Conservation (phyloP, 2,113 vertebrate genomes). For the Cryptoleucopteryx plumbea region DNA sequence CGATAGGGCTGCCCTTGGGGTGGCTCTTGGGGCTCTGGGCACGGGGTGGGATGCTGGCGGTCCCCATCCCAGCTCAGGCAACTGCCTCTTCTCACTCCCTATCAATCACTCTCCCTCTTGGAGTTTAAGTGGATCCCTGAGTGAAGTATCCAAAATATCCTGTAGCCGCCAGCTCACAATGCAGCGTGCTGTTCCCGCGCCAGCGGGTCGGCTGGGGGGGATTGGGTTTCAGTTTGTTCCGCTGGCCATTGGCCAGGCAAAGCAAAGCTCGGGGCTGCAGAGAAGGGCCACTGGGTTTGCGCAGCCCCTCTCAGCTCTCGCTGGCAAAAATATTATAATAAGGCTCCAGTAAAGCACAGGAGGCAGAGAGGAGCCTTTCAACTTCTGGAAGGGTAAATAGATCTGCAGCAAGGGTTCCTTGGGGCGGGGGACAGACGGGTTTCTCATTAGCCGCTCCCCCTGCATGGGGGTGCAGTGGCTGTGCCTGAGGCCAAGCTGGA, state of each 20-base stretch:
- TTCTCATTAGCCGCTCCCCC: slow-evolving; percentile 49
- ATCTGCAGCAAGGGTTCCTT: background rate
- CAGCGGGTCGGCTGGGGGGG: slow-evolving; percentile 36
- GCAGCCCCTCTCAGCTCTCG: slow-evolving; percentile 30
- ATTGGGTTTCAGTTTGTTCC: slow-evolving; percentile 70
- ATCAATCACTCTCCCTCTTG: slow-evolving; percentile 66
- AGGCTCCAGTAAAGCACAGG: slow-evolving; percentile 45
- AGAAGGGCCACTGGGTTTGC: slow-evolving; percentile 36
- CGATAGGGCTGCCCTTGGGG: rapidly evolving
- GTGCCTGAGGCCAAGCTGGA: background rate
- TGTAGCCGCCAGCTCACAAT: slow-evolving; percentile 38
- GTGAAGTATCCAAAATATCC: slow-evolving; percentile 57
- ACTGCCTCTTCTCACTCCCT: background rate
- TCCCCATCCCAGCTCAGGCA: slow-evolving; percentile 19
- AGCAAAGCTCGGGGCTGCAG: slow-evolving; percentile 62
- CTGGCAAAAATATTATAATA: slow-evolving; percentile 61
- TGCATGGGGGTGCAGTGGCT: background rate
- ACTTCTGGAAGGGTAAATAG: background rate
- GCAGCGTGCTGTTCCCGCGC: slow-evolving; percentile 63
- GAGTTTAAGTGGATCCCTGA: slow-evolving; percentile 71
- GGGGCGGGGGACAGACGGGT: slow-evolving; percentile 1
- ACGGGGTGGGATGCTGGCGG: rapidly evolving
- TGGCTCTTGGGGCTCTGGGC: background rate
- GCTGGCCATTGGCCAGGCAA: slow-evolving; percentile 63
- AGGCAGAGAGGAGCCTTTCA: slow-evolving; percentile 57